Conservation (phyloP, 2,797 vertebrate species). For the Pantherophis vulpinus region DNA sequence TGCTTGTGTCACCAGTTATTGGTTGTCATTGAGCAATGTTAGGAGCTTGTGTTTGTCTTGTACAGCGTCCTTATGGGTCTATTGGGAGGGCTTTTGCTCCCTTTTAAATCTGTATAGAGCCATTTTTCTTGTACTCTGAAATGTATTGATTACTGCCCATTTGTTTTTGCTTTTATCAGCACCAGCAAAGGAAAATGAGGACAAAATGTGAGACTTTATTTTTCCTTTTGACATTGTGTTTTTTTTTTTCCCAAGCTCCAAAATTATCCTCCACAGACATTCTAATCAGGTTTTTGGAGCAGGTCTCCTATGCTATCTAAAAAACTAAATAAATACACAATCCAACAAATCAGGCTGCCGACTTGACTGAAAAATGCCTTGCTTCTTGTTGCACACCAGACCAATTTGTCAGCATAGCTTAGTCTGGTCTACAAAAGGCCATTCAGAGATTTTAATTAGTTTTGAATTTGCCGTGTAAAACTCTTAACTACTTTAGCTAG, state of each 20-base stretch:
- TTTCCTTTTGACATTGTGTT: background rate
- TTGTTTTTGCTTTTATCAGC: slow-evolving; percentile 5
- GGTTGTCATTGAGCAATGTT: slow-evolving; percentile 26
- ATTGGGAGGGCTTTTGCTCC: background rate
- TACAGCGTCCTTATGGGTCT: background rate
- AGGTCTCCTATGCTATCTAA: background rate
- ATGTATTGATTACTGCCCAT: slow-evolving; percentile 39
- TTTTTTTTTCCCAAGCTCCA: background rate
- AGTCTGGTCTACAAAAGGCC: background rate
- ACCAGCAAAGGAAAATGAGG: slow-evolving; percentile 25
- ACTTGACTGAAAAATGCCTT: background rate
- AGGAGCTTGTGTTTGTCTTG: background rate
- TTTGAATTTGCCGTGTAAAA: background rate
- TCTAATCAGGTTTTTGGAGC: background rate
- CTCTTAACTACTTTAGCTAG: background rate
- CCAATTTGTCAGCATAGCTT: background rate
- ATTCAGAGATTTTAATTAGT: background rate
- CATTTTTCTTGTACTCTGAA: slow-evolving; percentile 37
- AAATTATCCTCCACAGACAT: background rate
- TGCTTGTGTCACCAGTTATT: background rate
- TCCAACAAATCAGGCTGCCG: background rate
- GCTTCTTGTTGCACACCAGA: background rate
- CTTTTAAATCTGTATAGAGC: slow-evolving; percentile 19
- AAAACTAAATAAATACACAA: too few species aligned
- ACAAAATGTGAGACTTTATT: slow-evolving; percentile 16